Evolutionary conservation across 1,140 invertebrate genomes (phyloP).

Genomic region (Cotesia typhae): DNA sequence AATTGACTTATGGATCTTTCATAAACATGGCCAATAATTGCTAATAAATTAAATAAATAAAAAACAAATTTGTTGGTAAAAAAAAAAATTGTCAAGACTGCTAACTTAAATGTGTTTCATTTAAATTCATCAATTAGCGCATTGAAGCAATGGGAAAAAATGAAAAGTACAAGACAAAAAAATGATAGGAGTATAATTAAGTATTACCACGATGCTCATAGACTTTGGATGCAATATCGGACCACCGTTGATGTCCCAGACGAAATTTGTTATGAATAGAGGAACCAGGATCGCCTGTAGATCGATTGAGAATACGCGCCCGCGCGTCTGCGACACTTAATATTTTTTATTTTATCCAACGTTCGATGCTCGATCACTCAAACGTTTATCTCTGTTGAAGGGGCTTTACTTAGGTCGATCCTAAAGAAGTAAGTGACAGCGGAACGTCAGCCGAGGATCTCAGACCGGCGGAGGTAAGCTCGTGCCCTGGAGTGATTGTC

Average conservation of each 20-base stretch:
- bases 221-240: constrained; percentile 7
- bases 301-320: constrained; percentile 37
- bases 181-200: background rate
- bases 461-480: too few species aligned
- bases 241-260: constrained; percentile 24
- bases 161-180: background rate
- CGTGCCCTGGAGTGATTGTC: background rate
- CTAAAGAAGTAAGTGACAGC: too few species aligned
- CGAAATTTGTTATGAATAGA: constrained; percentile 33
- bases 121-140: background rate
- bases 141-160: background rate
- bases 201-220: constrained; percentile 7
- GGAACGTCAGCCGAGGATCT: too few species aligned
- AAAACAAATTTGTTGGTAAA: constrained; percentile 8
- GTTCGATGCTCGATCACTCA: constrained; percentile 17
- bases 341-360: background rate
- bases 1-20: too few species aligned
- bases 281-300: constrained; percentile 30
- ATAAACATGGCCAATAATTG: background rate
- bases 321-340: constrained; percentile 36
- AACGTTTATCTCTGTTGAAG: background rate
- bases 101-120: too few species aligned
- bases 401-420: too few species aligned
- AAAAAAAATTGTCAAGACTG: too few species aligned
- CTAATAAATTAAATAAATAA: background rate